Percentiles rank a stretch among this genome's conserved stretches.
These are phyloP conservation scores for Cynopterus sphinx DNA, from an alignment of 2,797 vertebrate species.

Conservation along the genomic window DNA sequence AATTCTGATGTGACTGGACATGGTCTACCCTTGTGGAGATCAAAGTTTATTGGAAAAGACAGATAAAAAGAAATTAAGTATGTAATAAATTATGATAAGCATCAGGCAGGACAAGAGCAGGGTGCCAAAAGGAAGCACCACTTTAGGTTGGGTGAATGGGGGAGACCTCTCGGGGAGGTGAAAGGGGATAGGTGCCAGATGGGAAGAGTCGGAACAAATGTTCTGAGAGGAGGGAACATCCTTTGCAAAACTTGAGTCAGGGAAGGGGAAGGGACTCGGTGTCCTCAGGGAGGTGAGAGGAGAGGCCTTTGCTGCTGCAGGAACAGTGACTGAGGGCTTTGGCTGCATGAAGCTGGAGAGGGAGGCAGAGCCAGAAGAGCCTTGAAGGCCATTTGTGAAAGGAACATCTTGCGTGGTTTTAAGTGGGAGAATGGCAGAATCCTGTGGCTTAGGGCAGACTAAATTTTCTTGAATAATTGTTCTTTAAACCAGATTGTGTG, in stretches of 20 bases:
- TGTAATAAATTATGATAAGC: background rate
- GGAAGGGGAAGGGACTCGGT: background rate
- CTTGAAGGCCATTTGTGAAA: background rate
- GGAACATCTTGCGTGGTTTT: background rate
- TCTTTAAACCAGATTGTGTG: background rate
- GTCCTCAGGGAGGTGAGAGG: background rate
- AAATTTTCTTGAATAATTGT: background rate
- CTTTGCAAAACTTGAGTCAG: background rate
- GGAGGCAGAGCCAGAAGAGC: background rate
- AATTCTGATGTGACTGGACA: background rate
- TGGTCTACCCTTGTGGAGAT: background rate
- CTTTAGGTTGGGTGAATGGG: background rate
- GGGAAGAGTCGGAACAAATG: background rate
- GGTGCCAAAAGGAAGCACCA: background rate
- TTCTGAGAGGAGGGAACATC: background rate
- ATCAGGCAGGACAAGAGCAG: background rate
- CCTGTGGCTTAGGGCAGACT: background rate
- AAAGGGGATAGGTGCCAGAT: background rate
- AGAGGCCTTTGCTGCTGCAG: background rate
- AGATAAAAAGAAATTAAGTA: background rate
- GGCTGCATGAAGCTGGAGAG: background rate
- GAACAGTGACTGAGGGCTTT: accelerated
- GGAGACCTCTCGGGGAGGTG: too few species aligned
- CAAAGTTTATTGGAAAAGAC: background rate
- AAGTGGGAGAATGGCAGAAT: background rate